Base-by-base conservation (phyloP, 2,888 invertebrate species). In the Euzophera pinguis region DNA sequence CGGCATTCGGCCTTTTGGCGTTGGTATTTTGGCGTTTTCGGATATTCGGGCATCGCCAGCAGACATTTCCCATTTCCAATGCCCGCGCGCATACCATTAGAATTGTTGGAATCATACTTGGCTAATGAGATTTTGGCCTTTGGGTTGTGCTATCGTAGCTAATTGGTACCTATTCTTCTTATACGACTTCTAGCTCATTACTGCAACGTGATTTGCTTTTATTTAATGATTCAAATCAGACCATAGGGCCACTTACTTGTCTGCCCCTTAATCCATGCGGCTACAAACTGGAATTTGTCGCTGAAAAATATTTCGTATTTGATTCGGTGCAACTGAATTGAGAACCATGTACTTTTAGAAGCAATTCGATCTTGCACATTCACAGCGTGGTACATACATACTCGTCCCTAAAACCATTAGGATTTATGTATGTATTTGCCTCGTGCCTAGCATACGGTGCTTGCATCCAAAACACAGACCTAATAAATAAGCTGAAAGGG, bases 401-500 rank as follows among this genome's bases (percentile, higher is more conserved):
- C 63, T n/a, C n/a, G n/a, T n/a, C n/a, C n/a, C n/a, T n/a, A n/a
- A n/a, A n/a, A n/a, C n/a, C n/a, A n/a, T n/a, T n/a, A n/a, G n/a
- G 55, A 57, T 52, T 51, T 53, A 54, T 59, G 17, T 16, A 39
- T 9, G 14, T 7, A 2, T 17, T 17, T 41, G 3, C 27, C 42
- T 27, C 45, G 32, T 32, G 16, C 32, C 32, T 16, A 45, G 32
- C 32, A 45, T 32, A 45, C 32, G 45, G 32, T 5, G 45, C 9
- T 43, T 12, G 43, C 27, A 43, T 43, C 50, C 50, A 69, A 80
- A 75, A 78, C 75, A 77, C 63, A 75, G 72, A 72, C 74, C 65
- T 73, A 71, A 80, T 82, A 82, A 81, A 78, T 78, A 78, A 75
- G 82, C 79, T 78, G 80, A 79, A 81, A 78, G 80, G 77, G 69